These are phyloP conservation scores for Drosophila quadrilineata DNA, from an alignment of 1,140 invertebrate genomes.

Conservation along the genomic window DNA sequence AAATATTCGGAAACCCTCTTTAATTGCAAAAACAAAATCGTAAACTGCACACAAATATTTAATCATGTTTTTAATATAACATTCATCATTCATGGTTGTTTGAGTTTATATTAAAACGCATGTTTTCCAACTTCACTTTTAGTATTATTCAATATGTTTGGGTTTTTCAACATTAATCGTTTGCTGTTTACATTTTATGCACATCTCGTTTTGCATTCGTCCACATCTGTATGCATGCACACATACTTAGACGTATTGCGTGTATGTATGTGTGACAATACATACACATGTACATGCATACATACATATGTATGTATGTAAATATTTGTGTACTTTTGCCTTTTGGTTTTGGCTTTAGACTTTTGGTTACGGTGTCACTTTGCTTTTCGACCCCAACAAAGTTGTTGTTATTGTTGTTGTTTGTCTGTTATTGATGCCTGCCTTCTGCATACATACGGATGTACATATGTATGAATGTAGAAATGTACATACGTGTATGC, in stretches of 20 bases:
- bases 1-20: too few species aligned
- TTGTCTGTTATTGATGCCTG: slow-evolving; percentile 34
- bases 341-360: slow-evolving; percentile 26
- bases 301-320: slow-evolving; percentile 1
- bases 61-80: too few species aligned
- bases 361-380: slow-evolving; percentile 25
- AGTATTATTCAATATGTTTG: too few species aligned
- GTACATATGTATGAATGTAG: not conserved
- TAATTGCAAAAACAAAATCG: too few species aligned
- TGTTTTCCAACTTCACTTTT: too few species aligned
- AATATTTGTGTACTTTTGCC: slow-evolving; percentile 22
- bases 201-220: not conserved
- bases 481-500: slow-evolving; percentile 3
- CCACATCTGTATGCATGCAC: too few species aligned
- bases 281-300: not conserved
- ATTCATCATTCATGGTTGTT: too few species aligned
- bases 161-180: too few species aligned
- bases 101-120: too few species aligned
- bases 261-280: not conserved
- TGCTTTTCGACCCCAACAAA: slow-evolving; percentile 6
- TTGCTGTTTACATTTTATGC: too few species aligned
- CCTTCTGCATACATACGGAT: not conserved
- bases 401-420: slow-evolving; percentile 12
- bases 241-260: not conserved
- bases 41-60: too few species aligned